These are phyloP conservation scores for Hypselothyrea guttata DNA, from an alignment of 2,888 invertebrate species.

Conservation along the genomic window DNA sequence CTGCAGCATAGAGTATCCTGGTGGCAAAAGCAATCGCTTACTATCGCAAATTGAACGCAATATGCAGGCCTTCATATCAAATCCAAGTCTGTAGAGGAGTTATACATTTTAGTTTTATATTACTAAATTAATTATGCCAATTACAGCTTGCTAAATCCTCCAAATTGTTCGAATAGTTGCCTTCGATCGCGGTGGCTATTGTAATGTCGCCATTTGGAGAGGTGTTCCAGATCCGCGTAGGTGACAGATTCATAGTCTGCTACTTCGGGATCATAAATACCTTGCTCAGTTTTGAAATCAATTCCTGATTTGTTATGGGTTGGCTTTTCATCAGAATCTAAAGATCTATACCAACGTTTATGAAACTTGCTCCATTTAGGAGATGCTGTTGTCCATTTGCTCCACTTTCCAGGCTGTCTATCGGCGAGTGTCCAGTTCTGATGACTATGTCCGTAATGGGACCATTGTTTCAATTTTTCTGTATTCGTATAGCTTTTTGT, in stretches of 20 bases:
- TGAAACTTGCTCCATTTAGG: slow-evolving; percentile 56
- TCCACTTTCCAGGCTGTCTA: slow-evolving; percentile 52
- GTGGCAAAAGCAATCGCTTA: slow-evolving; percentile 84
- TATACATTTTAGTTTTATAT: neutral
- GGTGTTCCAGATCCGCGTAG: slow-evolving; percentile 65
- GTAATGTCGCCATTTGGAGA: slow-evolving; percentile 64
- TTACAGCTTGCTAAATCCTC: slow-evolving; percentile 71
- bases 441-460: slow-evolving; percentile 62
- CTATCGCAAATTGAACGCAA: slow-evolving; percentile 88
- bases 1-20: slow-evolving; percentile 86
- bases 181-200: slow-evolving; percentile 78
- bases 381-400: slow-evolving; percentile 62
- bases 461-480: slow-evolving; percentile 61
- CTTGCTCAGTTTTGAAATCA: slow-evolving; percentile 27
- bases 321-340: slow-evolving; percentile 6
- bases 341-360: slow-evolving; percentile 55
- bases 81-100: slow-evolving; percentile 67
- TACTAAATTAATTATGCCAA: neutral
- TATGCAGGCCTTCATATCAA: slow-evolving; percentile 83
- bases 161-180: slow-evolving; percentile 76
- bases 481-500: slow-evolving; percentile 41
- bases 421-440: slow-evolving; percentile 60
- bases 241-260: slow-evolving; percentile 24
- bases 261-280: slow-evolving; percentile 53
- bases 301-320: no score